Base-by-base conservation (phyloP, 2,888 invertebrate genomes). In the Aporophyla lueneburgensis region DNA sequence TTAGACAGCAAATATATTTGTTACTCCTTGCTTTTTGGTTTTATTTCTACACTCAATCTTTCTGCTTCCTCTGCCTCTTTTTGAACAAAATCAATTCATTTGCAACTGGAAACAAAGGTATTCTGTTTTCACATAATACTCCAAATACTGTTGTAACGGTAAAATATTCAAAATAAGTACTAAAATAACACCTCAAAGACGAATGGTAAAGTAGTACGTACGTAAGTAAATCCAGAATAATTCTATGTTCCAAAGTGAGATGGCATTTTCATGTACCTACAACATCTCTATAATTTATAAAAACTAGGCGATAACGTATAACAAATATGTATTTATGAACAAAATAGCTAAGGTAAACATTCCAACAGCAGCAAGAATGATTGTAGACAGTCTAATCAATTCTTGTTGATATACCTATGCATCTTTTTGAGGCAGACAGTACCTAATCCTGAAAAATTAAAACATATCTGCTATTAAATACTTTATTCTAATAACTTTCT, bases 241-340 rank as follows among this genome's bases (percentile, higher is more conserved):
- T 79, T 80, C 68, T 83, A 66, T 80, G 77, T 79, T 79, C 74
- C 63, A 66, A 46, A 86, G 79, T 77, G 87, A 82, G 77, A 81
- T 67, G 77, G 80, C 63, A 80, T 78, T 80, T 83, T 85, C 86
- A 76, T 71, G 80, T 75, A 76, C 43, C 43, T 10, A 46, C 74
- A 71, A 73, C 19, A 27, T 33, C 43, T 19, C 12, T 51, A 12
- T 27, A 80, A 78, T 76, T 59, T 19, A 78, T n/a, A 65, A 74
- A 71, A 78, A 27, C 10, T 10, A 2, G 71, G 86, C 81, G 59
- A 59, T 21, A 33, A 59, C 21, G 21, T 9, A 58, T 1, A 19
- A 56, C 1, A 54, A 56, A n/a, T 56, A 14, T 56, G 14, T 58
- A 16, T 19, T 27, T 27, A 58, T 16, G 27, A 16, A 27, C 27